Evolutionary conservation across 2,888 invertebrate species (phyloP).

Genomic region (Polydrusus cervinus): DNA sequence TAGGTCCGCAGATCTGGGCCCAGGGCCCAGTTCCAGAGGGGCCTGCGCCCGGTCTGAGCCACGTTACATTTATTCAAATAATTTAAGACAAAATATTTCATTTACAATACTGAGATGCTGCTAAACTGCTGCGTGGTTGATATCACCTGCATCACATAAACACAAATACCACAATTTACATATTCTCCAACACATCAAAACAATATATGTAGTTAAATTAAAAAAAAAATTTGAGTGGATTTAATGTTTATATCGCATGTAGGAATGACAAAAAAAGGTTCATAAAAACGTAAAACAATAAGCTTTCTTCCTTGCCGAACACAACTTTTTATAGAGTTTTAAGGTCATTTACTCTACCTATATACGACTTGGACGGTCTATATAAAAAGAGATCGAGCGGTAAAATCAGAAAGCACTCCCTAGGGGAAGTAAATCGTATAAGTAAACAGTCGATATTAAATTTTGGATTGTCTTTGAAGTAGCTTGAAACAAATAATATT

Average conservation of each 20-base stretch:
- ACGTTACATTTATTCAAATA: too few species aligned
- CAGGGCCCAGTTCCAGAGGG: too few species aligned
- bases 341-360: neutral
- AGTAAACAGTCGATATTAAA: conserved; percentile 29
- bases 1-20: too few species aligned
- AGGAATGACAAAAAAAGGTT: neutral
- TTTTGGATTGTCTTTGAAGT: neutral
- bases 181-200: too few species aligned
- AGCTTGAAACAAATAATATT: neutral
- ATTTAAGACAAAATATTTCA: too few species aligned
- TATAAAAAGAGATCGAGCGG: conserved; percentile 12
- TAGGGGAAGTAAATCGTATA: conserved; percentile 28
- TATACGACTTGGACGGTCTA: neutral
- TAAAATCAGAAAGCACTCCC: conserved; percentile 34
- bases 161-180: too few species aligned
- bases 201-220: too few species aligned
- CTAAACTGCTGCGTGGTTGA: too few species aligned
- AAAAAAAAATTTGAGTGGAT: too few species aligned
- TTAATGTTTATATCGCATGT: neutral
- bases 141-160: too few species aligned
- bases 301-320: neutral
- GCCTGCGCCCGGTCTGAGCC: too few species aligned
- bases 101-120: too few species aligned
- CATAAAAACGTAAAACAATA: neutral
- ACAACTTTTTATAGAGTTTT: neutral